phyloP scores from a whole-genome alignment of 2,797 vertebrate genomes.

The Benthosema pterotum region DNA sequence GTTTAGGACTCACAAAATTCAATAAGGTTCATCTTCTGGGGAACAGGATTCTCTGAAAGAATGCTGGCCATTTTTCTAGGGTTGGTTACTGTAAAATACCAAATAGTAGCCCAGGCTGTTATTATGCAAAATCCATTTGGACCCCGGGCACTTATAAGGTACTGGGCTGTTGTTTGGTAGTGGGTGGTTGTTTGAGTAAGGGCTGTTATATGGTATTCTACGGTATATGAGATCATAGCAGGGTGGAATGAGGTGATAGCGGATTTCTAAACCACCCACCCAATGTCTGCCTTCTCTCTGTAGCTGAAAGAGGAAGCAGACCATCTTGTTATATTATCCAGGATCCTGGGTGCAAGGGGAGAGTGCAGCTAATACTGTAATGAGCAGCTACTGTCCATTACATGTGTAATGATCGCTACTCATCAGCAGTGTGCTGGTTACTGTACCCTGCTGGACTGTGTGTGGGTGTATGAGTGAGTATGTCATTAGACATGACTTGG shows the following conservation, averaged over 20 bases:
- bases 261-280: not conserved
- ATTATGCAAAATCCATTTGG: no score
- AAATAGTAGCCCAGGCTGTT: no score
- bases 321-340: not conserved
- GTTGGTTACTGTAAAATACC: no score
- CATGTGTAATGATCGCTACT: conserved; percentile 49
- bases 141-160: no score
- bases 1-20: no score
- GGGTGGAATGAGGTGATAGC: conserved; percentile 1
- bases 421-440: conserved; percentile 35
- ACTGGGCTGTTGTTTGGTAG: no score
- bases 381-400: conserved; percentile 31
- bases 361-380: conserved; percentile 29
- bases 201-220: no score
- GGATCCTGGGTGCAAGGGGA: conserved; percentile 25
- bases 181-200: no score
- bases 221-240: not conserved
- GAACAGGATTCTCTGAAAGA: no score
- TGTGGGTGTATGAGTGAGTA: conserved; percentile 55
- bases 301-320: not conserved
- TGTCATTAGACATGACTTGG: conserved; percentile 51
- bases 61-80: no score
- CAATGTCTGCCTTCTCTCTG: conserved; percentile 16
- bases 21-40: no score
- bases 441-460: conserved; percentile 29